A percentile compares a stretch with the other conserved stretches of the same genome.
phyloP scores from a whole-genome alignment of 2,888 invertebrate genomes.

The Polydrusus cervinus region DNA sequence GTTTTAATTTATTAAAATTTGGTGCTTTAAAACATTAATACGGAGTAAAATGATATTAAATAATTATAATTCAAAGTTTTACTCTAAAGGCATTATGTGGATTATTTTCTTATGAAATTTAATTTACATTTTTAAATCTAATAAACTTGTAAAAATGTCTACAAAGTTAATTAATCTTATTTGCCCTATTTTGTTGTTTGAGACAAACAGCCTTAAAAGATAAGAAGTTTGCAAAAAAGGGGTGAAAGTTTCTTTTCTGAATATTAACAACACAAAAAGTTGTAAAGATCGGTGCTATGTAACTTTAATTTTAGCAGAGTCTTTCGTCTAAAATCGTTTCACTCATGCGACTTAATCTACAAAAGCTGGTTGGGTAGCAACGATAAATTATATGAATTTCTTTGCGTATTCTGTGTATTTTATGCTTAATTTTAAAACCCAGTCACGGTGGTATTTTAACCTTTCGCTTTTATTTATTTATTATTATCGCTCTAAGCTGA shows the following conservation, averaged over 20 bases:
- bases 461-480: slow-evolving; percentile 51
- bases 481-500: slow-evolving; percentile 46
- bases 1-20: no score
- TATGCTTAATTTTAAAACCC: slow-evolving; percentile 39
- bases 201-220: slow-evolving; percentile 14
- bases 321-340: slow-evolving; percentile 34
- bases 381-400: slow-evolving; percentile 49
- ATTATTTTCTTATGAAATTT: slow-evolving; percentile 11
- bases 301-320: slow-evolving; percentile 23
- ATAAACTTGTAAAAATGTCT: slow-evolving; percentile 11
- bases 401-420: slow-evolving; percentile 36
- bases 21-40: not conserved
- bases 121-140: slow-evolving; percentile 15
- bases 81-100: not conserved
- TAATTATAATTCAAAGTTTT: not conserved
- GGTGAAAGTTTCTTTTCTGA: slow-evolving; percentile 13
- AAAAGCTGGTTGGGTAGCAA: slow-evolving; percentile 32
- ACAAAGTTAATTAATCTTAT: slow-evolving; percentile 21
- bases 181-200: slow-evolving; percentile 21
- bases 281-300: slow-evolving; percentile 15
- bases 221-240: slow-evolving; percentile 26
- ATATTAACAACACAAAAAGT: slow-evolving; percentile 21
- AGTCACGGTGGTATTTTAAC: slow-evolving; percentile 43
- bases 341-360: slow-evolving; percentile 39
- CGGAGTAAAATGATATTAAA: not conserved